phyloP scores from a whole-genome alignment of 2,888 invertebrate genomes.

The Myopa tessellatipennis region DNA sequence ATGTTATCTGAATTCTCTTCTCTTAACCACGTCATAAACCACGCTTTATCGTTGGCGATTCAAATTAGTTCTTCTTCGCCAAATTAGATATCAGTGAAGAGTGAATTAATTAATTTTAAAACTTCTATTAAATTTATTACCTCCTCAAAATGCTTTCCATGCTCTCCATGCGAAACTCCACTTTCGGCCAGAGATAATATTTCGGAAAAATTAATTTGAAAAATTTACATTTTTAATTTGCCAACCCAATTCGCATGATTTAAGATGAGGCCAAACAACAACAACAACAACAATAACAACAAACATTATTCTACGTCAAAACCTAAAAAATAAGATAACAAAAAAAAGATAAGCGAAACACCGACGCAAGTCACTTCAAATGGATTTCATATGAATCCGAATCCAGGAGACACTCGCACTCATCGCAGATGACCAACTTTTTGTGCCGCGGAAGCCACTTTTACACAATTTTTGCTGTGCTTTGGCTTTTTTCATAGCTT shows the following conservation, averaged over 20 bases:
- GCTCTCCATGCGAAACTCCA: neutral
- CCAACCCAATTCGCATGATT: constrained; percentile 14
- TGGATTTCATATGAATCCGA: neutral
- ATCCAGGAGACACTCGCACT: neutral
- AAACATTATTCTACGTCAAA: too few relatives aligned
- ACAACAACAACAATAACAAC: constrained; percentile 1
- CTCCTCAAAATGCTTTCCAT: neutral
- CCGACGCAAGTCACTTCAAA: neutral
- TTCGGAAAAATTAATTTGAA: constrained; percentile 29
- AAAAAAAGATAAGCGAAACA: neutral
- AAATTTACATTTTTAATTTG: constrained; percentile 39
- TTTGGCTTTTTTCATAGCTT: neutral
- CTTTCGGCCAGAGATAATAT: constrained; percentile 7
- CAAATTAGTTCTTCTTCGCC: too few relatives aligned
- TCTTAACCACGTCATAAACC: too few relatives aligned
- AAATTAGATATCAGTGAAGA: too few relatives aligned
- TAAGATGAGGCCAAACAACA: neutral
- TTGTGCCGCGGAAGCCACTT: constrained; percentile 14
- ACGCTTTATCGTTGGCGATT: too few relatives aligned
- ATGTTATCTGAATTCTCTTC: too few relatives aligned
- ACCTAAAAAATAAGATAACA: neutral
- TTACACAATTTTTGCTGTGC: neutral
- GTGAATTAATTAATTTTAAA: neutral
- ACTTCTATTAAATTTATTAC: constrained; percentile 7
- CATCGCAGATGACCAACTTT: neutral